phyloP scores from a whole-genome alignment of 1,140 invertebrate species.

The Muscidifurax raptorellus region DNA sequence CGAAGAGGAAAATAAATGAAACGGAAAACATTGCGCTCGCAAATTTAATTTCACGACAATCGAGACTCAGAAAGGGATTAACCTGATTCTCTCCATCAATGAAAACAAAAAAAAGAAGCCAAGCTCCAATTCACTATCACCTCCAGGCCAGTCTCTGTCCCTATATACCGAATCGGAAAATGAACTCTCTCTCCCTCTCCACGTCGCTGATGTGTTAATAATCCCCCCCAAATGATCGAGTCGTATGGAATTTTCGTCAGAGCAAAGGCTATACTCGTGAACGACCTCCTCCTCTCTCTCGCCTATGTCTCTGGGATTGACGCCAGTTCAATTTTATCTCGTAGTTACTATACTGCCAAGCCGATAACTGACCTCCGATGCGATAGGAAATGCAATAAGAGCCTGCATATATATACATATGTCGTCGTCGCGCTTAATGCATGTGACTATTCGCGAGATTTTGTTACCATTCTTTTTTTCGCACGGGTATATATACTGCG shows the following conservation, averaged over 20 bases:
- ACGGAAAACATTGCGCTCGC: too few species aligned
- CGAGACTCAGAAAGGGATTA: not conserved
- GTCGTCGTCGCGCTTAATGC: not conserved
- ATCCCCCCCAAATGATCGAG: not conserved
- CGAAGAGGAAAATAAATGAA: too few species aligned
- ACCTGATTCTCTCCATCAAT: not conserved
- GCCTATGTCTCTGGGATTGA: not conserved
- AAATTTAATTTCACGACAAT: too few species aligned
- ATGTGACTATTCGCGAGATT: not conserved
- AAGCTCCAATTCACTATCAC: too few species aligned
- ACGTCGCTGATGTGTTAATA: not conserved
- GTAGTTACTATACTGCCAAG: not conserved
- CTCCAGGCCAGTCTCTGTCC: not conserved
- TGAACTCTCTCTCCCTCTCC: not conserved
- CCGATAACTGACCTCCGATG: conserved; percentile 16
- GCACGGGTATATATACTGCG: too few species aligned
- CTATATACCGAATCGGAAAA: not conserved
- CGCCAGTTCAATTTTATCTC: conserved; percentile 18
- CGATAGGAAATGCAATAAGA: conserved; percentile 23
- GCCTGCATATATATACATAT: not conserved
- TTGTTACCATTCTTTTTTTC: too few species aligned
- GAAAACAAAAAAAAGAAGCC: not conserved
- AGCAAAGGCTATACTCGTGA: not conserved
- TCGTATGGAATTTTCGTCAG: not conserved
- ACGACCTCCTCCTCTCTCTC: too few species aligned